phyloP scores from a whole-genome alignment of 2,113 vertebrate species.

The Grallaria varia region DNA sequence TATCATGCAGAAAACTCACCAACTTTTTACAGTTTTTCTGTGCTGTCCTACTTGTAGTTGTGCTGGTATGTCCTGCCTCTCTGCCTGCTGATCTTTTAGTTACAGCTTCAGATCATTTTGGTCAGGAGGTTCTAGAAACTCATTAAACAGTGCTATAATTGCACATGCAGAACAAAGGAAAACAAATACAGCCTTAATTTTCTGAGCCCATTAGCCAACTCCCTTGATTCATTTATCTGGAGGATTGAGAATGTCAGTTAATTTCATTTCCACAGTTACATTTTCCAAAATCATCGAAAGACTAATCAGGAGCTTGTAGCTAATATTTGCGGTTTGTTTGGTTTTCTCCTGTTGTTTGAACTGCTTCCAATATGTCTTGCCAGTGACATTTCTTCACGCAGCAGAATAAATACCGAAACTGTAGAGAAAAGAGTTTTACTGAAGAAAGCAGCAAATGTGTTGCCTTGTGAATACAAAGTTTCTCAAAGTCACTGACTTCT shows the following conservation, averaged over 20 bases:
- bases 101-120: neutral
- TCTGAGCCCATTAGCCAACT: slow-evolving; percentile 27
- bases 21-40: neutral
- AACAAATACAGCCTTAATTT: slow-evolving; percentile 44
- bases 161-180: slow-evolving; percentile 17
- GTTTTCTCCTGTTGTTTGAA: slow-evolving; percentile 56
- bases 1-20: fast-evolving
- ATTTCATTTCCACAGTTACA: slow-evolving; percentile 40
- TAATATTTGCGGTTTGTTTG: slow-evolving; percentile 49
- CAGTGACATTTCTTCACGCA: slow-evolving; percentile 45
- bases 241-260: slow-evolving; percentile 26
- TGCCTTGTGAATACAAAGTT: neutral
- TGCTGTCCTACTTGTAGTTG: neutral
- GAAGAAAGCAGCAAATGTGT: neutral
- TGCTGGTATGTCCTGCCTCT: neutral
- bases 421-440: neutral
- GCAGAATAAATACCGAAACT: slow-evolving; percentile 41
- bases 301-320: slow-evolving; percentile 51
- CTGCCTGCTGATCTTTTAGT: neutral
- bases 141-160: slow-evolving; percentile 22
- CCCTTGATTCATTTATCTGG: slow-evolving; percentile 38
- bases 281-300: slow-evolving; percentile 51
- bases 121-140: neutral
- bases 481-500: neutral
- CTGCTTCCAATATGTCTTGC: slow-evolving; percentile 34